phyloP scores from a whole-genome alignment of 2,888 invertebrate genomes.

The Trachelus iudaicus region DNA sequence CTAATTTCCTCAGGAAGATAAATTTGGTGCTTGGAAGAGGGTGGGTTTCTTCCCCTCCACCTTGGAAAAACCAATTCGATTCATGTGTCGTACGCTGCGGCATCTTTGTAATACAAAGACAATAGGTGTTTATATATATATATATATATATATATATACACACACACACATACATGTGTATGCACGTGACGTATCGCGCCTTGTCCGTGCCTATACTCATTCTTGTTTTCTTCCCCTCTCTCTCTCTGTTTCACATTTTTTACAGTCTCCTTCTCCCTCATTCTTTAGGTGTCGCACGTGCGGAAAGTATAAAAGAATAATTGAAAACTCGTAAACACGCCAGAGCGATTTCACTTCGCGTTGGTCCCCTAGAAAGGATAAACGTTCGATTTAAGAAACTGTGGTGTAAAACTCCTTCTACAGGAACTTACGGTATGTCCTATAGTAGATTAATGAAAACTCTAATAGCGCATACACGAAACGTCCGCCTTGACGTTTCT shows the following conservation, averaged over 20 bases:
- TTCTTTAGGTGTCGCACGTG: too few species aligned
- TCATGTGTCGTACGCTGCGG: slow-evolving; percentile 56
- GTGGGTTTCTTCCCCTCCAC: background rate
- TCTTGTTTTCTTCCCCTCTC: background rate
- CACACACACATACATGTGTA: too few species aligned
- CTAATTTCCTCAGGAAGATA: slow-evolving; percentile 61
- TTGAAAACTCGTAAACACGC: slow-evolving; percentile 29
- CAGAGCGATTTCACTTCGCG: too few species aligned
- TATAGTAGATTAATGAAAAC: too few species aligned
- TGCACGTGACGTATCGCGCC: slow-evolving; percentile 47
- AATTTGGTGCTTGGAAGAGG: slow-evolving; percentile 45
- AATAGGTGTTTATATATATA: slow-evolving; percentile 1
- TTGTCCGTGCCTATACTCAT: slow-evolving; percentile 8
- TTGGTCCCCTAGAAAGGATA: too few species aligned
- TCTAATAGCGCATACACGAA: too few species aligned
- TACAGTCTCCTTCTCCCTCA: too few species aligned
- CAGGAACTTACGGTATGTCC: too few species aligned
- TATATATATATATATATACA: too few species aligned
- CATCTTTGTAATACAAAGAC: slow-evolving; percentile 57
- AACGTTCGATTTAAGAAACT: too few species aligned
- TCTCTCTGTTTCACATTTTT: background rate
- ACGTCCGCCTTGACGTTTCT: too few species aligned
- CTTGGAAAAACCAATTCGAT: slow-evolving; percentile 46
- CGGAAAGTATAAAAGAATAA: slow-evolving; percentile 26
- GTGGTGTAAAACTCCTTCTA: too few species aligned